phyloP scores from a whole-genome alignment of 2,888 invertebrate genomes.

The Tetheella fluctuosa region DNA sequence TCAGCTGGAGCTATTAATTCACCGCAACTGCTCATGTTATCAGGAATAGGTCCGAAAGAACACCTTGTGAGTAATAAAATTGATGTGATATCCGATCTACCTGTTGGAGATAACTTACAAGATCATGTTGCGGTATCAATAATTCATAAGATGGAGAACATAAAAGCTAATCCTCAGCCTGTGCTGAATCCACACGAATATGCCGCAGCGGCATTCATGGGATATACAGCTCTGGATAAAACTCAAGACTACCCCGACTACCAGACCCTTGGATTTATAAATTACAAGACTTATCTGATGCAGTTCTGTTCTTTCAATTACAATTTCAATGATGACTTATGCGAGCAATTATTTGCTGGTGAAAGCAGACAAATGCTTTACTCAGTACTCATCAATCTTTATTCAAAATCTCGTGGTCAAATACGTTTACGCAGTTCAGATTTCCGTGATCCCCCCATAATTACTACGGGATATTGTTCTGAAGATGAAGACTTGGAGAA shows the following conservation, averaged over 20 bases:
- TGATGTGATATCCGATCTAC: conserved; percentile 41
- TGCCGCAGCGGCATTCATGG: conserved; percentile 25
- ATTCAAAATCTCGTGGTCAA: conserved; percentile 44
- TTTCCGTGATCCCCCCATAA: conserved; percentile 39
- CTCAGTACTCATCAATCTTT: conserved; percentile 28
- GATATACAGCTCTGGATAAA: conserved; percentile 34
- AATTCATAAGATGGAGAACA: conserved; percentile 26
- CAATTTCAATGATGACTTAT: conserved; percentile 21
- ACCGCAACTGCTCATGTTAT: conserved; percentile 53
- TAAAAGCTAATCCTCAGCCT: conserved; percentile 11
- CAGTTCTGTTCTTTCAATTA: conserved; percentile 27
- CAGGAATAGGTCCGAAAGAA: conserved; percentile 52
- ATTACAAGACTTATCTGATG: conserved; percentile 22
- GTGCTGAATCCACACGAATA: conserved; percentile 21
- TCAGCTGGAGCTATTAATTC: conserved; percentile 52
- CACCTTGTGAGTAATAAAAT: conserved; percentile 44
- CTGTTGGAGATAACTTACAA: conserved; percentile 51
- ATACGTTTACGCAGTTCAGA: conserved; percentile 39
- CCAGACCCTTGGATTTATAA: conserved; percentile 23
- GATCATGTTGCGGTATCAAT: conserved; percentile 37
- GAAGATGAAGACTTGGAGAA: conserved; percentile 42
- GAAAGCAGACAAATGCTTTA: conserved; percentile 18
- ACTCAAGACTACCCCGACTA: conserved; percentile 35
- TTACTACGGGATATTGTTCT: conserved; percentile 37
- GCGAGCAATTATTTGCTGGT: conserved; percentile 12